Evolutionary conservation across 1,140 invertebrate genomes (phyloP).

Genomic region (Solen grandis): DNA sequence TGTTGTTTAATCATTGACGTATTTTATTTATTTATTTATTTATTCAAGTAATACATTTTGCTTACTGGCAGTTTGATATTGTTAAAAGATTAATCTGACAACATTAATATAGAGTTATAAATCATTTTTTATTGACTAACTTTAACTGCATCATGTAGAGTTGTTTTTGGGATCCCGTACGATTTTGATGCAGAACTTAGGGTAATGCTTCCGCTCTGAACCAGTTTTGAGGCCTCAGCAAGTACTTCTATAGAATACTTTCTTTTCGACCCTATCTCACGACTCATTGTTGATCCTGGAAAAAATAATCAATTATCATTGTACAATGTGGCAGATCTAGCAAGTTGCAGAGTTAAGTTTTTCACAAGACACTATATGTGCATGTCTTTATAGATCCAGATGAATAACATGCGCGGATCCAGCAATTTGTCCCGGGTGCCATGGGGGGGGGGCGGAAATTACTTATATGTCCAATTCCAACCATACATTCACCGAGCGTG

Average conservation of each 20-base stretch:
- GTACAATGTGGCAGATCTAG: too few relatives aligned
- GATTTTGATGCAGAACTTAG: conserved; percentile 7
- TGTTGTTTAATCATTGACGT: neutral
- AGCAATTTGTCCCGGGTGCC: too few relatives aligned
- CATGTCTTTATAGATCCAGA: too few relatives aligned
- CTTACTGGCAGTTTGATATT: neutral
- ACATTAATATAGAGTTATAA: neutral
- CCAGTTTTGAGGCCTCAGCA: conserved; percentile 1
- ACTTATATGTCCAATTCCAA: too few relatives aligned
- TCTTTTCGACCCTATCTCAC: neutral
- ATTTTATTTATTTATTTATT: too few relatives aligned
- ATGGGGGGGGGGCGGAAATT: too few relatives aligned
- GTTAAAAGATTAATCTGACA: too few relatives aligned
- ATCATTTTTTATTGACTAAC: neutral
- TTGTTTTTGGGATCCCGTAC: conserved; percentile 20
- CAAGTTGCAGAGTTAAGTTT: too few relatives aligned
- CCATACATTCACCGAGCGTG: too few relatives aligned
- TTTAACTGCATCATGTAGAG: conserved; percentile 7
- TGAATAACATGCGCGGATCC: too few relatives aligned
- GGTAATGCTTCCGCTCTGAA: conserved; percentile 4
- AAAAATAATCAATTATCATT: conserved; percentile 6
- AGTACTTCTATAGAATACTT: conserved; percentile 13
- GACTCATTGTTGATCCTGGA: conserved; percentile 5
- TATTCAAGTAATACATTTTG: neutral
- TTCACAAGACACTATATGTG: too few relatives aligned